phyloP scores from a whole-genome alignment of 2,113 vertebrate species.

The Phasianus colchicus region DNA sequence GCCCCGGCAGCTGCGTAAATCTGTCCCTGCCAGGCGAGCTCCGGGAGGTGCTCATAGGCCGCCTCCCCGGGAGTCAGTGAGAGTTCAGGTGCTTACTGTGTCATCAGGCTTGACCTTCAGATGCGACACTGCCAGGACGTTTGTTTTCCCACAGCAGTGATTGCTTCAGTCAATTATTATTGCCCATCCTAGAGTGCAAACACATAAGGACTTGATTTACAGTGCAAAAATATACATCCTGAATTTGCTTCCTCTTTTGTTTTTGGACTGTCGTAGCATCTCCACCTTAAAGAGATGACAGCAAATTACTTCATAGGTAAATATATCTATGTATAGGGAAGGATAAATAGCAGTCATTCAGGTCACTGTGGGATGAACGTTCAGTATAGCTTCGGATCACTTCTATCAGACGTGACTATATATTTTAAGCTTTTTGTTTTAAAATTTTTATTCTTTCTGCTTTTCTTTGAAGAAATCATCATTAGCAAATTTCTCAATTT shows the following conservation, averaged over 20 bases:
- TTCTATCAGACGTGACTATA: not conserved
- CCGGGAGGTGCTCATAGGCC: not conserved
- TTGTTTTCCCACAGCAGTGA: conserved; percentile 69
- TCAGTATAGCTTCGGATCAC: not conserved
- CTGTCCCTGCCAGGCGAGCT: not conserved
- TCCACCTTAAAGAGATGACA: not conserved
- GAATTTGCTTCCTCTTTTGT: conserved; percentile 30
- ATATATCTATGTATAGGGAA: not conserved
- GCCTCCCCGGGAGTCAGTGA: conserved; percentile 32
- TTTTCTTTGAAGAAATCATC: not conserved
- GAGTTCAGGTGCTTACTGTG: conserved; percentile 65
- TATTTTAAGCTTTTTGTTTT: not conserved
- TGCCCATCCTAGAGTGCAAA: conserved; percentile 47
- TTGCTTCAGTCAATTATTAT: conserved; percentile 69
- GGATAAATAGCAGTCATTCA: not conserved
- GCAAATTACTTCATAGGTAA: conserved; percentile 23
- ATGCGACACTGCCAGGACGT: not conserved
- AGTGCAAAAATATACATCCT: conserved; percentile 47
- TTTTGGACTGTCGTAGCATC: not conserved
- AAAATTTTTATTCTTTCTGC: not conserved
- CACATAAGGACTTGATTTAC: conserved; percentile 62
- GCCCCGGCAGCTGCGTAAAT: not conserved
- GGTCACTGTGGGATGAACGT: not conserved
- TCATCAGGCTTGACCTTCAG: conserved; percentile 65
- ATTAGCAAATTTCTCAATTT: conserved; percentile 14